phyloP scores from a whole-genome alignment of 2,797 vertebrate genomes.

The Hydrophis major region DNA sequence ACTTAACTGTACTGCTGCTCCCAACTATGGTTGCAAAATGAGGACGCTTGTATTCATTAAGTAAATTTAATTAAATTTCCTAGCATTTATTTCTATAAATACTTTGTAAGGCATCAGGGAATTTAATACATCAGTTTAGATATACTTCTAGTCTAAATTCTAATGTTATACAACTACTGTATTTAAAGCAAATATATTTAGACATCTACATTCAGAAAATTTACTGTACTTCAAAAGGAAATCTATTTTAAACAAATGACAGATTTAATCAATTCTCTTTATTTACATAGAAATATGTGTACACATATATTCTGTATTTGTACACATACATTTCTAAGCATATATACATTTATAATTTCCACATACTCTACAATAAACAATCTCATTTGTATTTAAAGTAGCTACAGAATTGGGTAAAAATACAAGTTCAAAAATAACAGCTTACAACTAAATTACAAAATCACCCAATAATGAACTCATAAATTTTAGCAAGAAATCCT shows the following conservation, averaged over 20 bases:
- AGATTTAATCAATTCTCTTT: constrained; percentile 76
- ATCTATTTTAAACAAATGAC: constrained; percentile 51
- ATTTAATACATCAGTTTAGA: not conserved
- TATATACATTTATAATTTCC: constrained; percentile 72
- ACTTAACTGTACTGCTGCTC: not conserved
- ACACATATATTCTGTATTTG: constrained; percentile 62
- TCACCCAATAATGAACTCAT: constrained; percentile 58
- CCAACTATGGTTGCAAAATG: not conserved
- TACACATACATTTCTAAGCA: constrained; percentile 66
- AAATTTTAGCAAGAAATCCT: constrained; percentile 59
- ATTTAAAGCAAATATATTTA: not conserved
- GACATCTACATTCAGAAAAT: not conserved
- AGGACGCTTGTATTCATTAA: not conserved
- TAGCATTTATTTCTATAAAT: not conserved
- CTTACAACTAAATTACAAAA: constrained; percentile 73
- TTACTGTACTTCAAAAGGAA: not conserved
- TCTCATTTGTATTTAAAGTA: constrained; percentile 57
- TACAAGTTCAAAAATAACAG: constrained; percentile 69
- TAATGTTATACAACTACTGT: not conserved
- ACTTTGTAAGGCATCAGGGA: not conserved
- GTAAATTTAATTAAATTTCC: not conserved
- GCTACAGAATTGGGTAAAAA: constrained; percentile 71
- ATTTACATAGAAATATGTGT: constrained; percentile 78
- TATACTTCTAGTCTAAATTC: not conserved
- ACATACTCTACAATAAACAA: constrained; percentile 71